phyloP scores from a whole-genome alignment of 2,888 invertebrate species.

The Nymphalis urticae region DNA sequence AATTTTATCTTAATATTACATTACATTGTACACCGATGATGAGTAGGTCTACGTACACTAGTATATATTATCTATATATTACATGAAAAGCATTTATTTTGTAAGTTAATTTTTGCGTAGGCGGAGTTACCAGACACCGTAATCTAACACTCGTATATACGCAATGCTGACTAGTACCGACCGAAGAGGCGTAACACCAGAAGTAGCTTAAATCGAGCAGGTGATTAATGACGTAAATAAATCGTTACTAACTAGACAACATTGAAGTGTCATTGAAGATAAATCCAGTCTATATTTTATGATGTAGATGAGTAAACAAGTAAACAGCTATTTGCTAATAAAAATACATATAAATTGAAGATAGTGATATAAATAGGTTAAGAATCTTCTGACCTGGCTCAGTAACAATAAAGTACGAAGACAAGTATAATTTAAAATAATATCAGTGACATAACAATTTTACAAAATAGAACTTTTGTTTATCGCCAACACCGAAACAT shows the following conservation, averaged over 20 bases:
- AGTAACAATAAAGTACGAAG: no score
- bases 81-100: background rate
- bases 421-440: no score
- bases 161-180: background rate
- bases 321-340: background rate
- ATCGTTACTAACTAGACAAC: constrained; percentile 22
- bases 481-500: no score
- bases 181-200: constrained; percentile 35
- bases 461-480: no score
- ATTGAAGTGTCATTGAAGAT: constrained; percentile 20
- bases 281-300: constrained; percentile 5
- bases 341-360: background rate
- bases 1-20: no score
- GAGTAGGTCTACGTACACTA: background rate
- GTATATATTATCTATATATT: background rate
- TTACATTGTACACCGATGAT: no score
- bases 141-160: background rate
- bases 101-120: constrained; percentile 4
- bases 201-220: constrained; percentile 33
- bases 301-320: constrained; percentile 6
- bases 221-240: constrained; percentile 32
- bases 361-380: background rate
- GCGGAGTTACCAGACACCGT: background rate
- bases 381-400: no score
- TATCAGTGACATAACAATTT: no score